Percentiles rank a stretch among this genome's conserved stretches.
These are phyloP conservation scores for Tenualosa thibaudeaui DNA, from an alignment of 2,797 vertebrate genomes.

Conservation along the genomic window DNA sequence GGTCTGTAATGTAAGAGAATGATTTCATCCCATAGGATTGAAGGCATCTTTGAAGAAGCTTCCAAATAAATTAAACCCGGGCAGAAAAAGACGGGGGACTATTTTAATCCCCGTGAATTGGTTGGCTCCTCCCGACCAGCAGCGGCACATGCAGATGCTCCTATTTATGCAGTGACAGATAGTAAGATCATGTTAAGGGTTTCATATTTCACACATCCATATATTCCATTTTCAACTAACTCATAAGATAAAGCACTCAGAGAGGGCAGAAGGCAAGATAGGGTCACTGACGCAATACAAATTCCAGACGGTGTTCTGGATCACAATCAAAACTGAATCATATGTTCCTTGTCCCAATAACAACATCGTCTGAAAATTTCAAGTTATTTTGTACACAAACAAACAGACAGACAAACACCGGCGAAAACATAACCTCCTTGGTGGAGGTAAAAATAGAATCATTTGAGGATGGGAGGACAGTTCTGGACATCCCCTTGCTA, in stretches of 20 bases:
- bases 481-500: not conserved
- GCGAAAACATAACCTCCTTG: no score
- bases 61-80: not conserved
- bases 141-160: not conserved
- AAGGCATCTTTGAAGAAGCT: not conserved
- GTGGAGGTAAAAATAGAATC: not conserved
- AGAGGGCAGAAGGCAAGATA: not conserved
- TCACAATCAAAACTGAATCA: no score
- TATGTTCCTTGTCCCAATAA: no score
- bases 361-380: no score
- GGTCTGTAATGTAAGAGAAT: constrained; percentile 1
- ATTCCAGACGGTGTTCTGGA: no score
- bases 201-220: constrained; percentile 11
- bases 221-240: not conserved
- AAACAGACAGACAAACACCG: no score
- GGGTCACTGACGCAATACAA: no score
- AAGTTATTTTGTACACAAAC: no score
- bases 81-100: not conserved
- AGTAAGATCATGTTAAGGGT: constrained; percentile 10
- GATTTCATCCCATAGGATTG: not conserved
- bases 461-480: not conserved
- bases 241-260: not conserved
- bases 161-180: not conserved
- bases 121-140: not conserved
- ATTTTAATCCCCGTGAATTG: constrained; percentile 21